Base-by-base conservation (phyloP, 2,888 invertebrate species). In the Fragum sueziense region DNA sequence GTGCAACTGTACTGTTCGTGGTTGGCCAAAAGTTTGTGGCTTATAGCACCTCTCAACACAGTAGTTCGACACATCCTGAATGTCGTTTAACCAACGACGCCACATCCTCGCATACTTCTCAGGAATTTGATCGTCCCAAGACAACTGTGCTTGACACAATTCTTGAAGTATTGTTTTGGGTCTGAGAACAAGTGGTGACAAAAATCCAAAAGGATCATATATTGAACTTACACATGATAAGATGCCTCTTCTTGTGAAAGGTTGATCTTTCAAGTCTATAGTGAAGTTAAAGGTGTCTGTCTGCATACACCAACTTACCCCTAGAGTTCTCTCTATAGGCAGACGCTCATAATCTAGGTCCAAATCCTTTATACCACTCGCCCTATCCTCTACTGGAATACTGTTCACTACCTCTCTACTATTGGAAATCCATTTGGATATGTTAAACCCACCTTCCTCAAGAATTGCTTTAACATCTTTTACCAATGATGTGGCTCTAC, bases 101-200 rank as follows among this genome's bases (percentile, higher is more conserved):
- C 86, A 87, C 71, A 61, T 70, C 2, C 17, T 31, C n/a, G 20
- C 11, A 14, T 76, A 31, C 14, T 37, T 22, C 2, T 74, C 82
- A 7, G 83, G 67, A 6, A 86, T 51, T 9, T 81, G 80, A 11
- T 69, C 80, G 59, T 86, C 86, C 87, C 87, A 87, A 51, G 72
- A 77, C 7, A 47, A 22, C 9, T 70, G 62, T 14, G 79, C 29
- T 27, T 31, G 67, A 31, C 81, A 85, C 76, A 85, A 75, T 41
- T 86, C 52, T 57, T 85, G 87, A n/a, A 86, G 57, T 9, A 86
- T 72, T 57, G 70, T 72, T 34, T 85, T 86, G 1, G 80, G 77
- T 17, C 51, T 51, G 9, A 86, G 74, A 9, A 75, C 52, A n/a
- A 85, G 54, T 14, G 86, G 86, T 9, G 85, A 72, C n/a, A 88